phyloP scores from a whole-genome alignment of 2,113 vertebrate genomes.

The Terrapene triunguis region DNA sequence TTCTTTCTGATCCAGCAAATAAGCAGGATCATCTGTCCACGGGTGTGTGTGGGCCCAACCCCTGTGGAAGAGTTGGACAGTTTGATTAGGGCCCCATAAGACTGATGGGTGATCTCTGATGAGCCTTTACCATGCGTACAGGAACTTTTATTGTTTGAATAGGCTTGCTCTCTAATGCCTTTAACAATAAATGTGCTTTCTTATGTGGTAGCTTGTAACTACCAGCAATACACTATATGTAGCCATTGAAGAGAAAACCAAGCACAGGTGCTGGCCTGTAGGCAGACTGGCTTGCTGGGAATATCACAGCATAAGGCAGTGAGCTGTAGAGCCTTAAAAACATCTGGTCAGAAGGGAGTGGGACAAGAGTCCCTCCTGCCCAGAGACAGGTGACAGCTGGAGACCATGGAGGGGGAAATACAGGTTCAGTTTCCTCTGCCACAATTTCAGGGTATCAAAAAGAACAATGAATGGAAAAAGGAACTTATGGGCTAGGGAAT shows the following conservation, averaged over 20 bases:
- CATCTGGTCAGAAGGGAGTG: not conserved
- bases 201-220: not conserved
- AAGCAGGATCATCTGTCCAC: not conserved
- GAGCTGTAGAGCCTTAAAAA: not conserved
- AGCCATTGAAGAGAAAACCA: not conserved
- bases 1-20: no score
- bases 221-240: not conserved
- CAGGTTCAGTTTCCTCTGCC: not conserved
- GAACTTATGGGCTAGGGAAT: fast-evolving
- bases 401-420: not conserved
- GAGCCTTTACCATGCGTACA: not conserved
- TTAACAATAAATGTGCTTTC: not conserved
- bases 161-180: not conserved
- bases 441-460: not conserved
- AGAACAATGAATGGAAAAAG: not conserved
- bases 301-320: not conserved
- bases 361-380: not conserved
- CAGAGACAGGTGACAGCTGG: not conserved
- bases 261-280: not conserved
- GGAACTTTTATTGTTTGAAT: no score
- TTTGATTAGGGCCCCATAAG: not conserved
- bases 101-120: not conserved
- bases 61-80: not conserved
- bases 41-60: no score
- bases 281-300: not conserved